Conservation (phyloP, 1,140 invertebrate species). For the Bombus terrestris region DNA sequence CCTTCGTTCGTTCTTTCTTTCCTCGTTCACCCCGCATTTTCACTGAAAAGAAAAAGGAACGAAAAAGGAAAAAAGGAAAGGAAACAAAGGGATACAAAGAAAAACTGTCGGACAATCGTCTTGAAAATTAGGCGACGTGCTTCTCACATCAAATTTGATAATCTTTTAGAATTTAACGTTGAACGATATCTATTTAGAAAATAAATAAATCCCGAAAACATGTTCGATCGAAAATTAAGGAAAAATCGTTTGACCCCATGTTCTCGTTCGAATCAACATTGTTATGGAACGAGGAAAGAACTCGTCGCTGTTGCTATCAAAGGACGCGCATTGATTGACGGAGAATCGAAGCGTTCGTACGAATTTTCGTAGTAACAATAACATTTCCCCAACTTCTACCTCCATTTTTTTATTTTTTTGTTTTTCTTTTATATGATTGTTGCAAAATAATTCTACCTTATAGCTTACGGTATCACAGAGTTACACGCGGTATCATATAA, state of each 20-base stretch:
- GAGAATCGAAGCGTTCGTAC: constrained; percentile 55
- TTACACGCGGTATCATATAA: constrained; percentile 78
- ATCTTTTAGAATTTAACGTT: not conserved
- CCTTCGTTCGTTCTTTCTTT: not conserved
- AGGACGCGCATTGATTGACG: constrained; percentile 37
- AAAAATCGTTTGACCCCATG: not conserved
- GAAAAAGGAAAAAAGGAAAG: not conserved
- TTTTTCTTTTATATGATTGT: constrained; percentile 57
- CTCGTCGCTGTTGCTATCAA: constrained; percentile 9
- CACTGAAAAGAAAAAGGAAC: not conserved
- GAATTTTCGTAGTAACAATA: constrained; percentile 57
- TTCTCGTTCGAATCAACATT: not conserved
- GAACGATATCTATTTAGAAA: not conserved
- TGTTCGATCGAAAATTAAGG: not conserved
- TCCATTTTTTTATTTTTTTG: constrained; percentile 6
- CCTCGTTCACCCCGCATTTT: not conserved
- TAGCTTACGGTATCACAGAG: constrained; percentile 81
- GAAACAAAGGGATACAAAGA: not conserved
- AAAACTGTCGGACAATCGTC: not conserved
- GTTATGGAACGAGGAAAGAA: constrained; percentile 25
- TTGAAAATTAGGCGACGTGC: not conserved
- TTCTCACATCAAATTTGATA: not conserved
- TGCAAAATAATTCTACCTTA: constrained; percentile 81
- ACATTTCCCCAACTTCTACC: constrained; percentile 11
- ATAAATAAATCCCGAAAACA: not conserved